phyloP scores from a whole-genome alignment of 2,797 vertebrate genomes.

The Falco rusticolus region DNA sequence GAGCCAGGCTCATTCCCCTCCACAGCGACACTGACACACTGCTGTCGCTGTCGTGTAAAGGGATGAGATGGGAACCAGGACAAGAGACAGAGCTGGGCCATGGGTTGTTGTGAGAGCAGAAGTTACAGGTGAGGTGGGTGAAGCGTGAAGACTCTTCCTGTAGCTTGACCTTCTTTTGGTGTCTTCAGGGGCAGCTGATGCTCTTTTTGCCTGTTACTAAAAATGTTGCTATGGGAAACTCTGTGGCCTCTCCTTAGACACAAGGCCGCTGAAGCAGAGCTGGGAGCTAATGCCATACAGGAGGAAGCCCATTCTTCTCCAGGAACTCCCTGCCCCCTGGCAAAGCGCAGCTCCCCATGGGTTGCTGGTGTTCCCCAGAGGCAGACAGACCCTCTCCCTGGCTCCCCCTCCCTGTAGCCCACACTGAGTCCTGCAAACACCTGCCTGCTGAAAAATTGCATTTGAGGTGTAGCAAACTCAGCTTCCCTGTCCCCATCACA shows the following conservation, averaged over 20 bases:
- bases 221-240: not conserved
- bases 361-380: not conserved
- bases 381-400: not conserved
- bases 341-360: not conserved
- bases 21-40: accelerated
- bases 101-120: not conserved
- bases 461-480: not conserved
- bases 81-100: not conserved
- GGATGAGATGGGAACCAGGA: not conserved
- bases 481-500: accelerated
- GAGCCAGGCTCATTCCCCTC: accelerated
- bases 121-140: not conserved
- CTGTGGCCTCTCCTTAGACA: not conserved
- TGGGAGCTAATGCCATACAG: not conserved
- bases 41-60: not conserved
- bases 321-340: not conserved
- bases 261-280: not conserved
- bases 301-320: not conserved
- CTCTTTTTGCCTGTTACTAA: not conserved
- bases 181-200: not conserved
- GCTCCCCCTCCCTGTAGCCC: not conserved
- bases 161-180: not conserved
- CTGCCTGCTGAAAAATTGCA: not conserved
- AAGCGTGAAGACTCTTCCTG: not conserved
- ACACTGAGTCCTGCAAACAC: not conserved